phyloP scores from a whole-genome alignment of 2,113 vertebrate species.

The Apaloderma vittatum region DNA sequence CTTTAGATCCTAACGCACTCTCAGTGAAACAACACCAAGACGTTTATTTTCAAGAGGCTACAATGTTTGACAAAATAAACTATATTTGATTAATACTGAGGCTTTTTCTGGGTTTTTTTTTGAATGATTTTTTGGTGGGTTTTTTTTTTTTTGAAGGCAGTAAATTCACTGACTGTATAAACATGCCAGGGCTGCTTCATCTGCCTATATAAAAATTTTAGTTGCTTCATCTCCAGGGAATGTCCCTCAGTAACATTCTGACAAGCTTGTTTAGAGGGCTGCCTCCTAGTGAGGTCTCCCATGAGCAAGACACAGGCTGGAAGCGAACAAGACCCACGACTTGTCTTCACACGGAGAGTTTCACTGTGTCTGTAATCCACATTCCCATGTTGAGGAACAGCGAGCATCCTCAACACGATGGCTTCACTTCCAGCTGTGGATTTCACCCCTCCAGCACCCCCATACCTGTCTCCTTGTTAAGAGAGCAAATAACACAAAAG shows the following conservation, averaged over 20 bases:
- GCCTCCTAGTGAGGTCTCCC: background rate
- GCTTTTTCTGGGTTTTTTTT: background rate
- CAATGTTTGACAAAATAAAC: constrained; percentile 57
- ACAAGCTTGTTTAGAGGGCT: background rate
- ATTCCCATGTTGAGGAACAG: background rate
- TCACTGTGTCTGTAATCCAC: background rate
- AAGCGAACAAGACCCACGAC: background rate
- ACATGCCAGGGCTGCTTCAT: constrained; percentile 43
- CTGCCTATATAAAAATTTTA: constrained; percentile 17
- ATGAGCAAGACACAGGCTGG: background rate
- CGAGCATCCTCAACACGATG: fast-evolving
- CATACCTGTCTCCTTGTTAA: background rate
- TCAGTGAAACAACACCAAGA: constrained; percentile 49
- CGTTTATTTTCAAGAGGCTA: constrained; percentile 69
- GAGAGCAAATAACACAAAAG: background rate
- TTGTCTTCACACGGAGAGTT: background rate
- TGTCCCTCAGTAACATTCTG: constrained; percentile 19
- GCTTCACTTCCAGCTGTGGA: background rate
- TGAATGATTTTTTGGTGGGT: background rate
- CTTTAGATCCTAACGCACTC: background rate
- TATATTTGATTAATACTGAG: constrained; percentile 46
- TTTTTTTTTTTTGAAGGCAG: constrained; percentile 17
- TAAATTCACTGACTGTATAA: constrained; percentile 62
- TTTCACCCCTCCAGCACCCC: background rate
- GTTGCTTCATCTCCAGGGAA: constrained; percentile 55